These are phyloP conservation scores for Hydriomena furcata DNA, from an alignment of 2,888 invertebrate genomes.

Conservation along the genomic window DNA sequence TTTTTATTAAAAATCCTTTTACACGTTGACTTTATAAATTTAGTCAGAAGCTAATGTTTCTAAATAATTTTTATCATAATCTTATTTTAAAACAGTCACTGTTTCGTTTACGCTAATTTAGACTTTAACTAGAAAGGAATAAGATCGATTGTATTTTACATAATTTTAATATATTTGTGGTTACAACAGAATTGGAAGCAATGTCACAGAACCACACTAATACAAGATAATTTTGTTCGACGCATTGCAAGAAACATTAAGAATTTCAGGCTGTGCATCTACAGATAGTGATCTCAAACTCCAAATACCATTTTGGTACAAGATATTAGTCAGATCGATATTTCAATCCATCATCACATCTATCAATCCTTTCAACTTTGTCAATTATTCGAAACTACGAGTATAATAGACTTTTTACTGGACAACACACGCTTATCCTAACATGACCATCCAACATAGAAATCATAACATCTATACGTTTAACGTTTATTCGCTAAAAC, in stretches of 20 bases:
- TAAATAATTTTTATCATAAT: no score
- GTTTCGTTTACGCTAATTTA: no score
- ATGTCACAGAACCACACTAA: neutral
- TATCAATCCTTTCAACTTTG: slow-evolving; percentile 2
- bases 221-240: slow-evolving; percentile 5
- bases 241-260: slow-evolving; percentile 4
- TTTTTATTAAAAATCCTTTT: no score
- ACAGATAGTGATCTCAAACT: neutral
- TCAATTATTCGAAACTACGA: slow-evolving; percentile 34
- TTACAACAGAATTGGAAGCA: no score
- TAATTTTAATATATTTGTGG: no score
- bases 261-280: neutral
- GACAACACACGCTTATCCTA: slow-evolving; percentile 25
- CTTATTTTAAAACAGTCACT: no score
- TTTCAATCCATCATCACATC: no score
- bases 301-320: neutral
- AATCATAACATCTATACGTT: slow-evolving; percentile 16
- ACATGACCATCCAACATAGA: slow-evolving; percentile 7
- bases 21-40: no score
- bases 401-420: slow-evolving; percentile 27
- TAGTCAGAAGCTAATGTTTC: no score
- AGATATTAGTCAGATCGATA: no score
- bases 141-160: no score
- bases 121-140: no score
- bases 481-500: slow-evolving; percentile 13